These are phyloP conservation scores for Megastigmus dorsalis DNA, from an alignment of 2,888 invertebrate species.

Conservation along the genomic window DNA sequence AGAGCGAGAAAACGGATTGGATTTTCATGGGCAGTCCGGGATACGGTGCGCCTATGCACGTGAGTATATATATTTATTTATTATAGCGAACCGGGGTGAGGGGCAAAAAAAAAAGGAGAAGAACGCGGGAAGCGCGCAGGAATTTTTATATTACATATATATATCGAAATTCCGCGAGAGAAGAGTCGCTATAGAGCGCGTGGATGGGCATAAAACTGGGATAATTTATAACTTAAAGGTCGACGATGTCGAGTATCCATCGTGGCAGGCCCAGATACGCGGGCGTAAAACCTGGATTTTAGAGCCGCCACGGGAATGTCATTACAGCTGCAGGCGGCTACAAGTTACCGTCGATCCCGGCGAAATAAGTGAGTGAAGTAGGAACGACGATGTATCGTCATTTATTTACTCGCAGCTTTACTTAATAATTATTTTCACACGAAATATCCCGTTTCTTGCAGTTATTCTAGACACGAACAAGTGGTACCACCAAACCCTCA, in stretches of 20 bases:
- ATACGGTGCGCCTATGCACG: constrained; percentile 96
- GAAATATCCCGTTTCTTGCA: constrained; percentile 69
- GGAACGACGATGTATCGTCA: too few relatives aligned
- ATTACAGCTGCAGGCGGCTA: constrained; percentile 83
- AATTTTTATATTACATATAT: too few relatives aligned
- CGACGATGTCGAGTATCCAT: constrained; percentile 93
- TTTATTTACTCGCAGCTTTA: neutral
- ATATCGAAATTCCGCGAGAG: too few relatives aligned
- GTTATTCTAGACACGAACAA: constrained; percentile 95
- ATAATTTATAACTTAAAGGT: constrained; percentile 78
- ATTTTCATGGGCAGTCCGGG: constrained; percentile 98
- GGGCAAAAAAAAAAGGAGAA: too few relatives aligned
- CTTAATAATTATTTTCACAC: neutral
- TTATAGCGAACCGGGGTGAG: too few relatives aligned
- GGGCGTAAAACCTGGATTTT: constrained; percentile 93
- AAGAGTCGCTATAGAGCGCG: too few relatives aligned
- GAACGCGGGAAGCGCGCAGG: too few relatives aligned
- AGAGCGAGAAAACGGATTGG: constrained; percentile 95
- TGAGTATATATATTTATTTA: constrained; percentile 79
- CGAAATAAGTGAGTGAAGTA: constrained; percentile 93
- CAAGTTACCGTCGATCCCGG: constrained; percentile 86
- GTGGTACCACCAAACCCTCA: constrained; percentile 95
- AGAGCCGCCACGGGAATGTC: constrained; percentile 95
- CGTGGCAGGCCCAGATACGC: constrained; percentile 97
- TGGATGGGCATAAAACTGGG: too few relatives aligned